Conservation (phyloP, 2,797 vertebrate species). For the Tenualosa thibaudeaui region DNA sequence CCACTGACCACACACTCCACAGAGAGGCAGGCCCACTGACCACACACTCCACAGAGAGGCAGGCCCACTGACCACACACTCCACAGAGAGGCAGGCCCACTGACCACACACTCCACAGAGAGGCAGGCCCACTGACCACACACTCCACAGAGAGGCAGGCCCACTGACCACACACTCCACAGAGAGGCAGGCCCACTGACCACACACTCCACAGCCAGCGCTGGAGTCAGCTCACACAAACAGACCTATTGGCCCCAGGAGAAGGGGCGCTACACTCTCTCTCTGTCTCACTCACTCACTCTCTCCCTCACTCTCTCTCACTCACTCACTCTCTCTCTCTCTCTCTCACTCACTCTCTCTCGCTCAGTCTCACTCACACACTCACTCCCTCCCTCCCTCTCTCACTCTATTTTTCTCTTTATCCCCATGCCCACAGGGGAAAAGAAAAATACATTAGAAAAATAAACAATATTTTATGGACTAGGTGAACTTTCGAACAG, state of each 20-base stretch:
- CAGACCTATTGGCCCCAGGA: background rate
- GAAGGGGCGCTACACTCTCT: background rate
- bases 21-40: background rate
- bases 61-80: background rate
- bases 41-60: background rate
- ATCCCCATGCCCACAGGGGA: background rate
- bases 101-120: background rate
- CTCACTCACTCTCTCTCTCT: background rate
- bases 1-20: background rate
- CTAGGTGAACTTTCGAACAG: background rate
- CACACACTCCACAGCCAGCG: background rate
- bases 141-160: background rate
- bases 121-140: background rate
- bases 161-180: background rate
- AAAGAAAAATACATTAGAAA: background rate
- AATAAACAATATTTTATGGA: background rate
- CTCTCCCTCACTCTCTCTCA: background rate
- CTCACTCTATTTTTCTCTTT: background rate
- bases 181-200: background rate
- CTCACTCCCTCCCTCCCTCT: constrained; percentile 44
- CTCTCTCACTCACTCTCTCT: constrained; percentile 37
- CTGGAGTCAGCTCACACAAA: background rate
- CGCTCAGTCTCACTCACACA: background rate
- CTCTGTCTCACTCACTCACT: background rate
- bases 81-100: background rate